Conservation (phyloP, 2,113 vertebrate genomes). For the Ctenomys sociabilis region DNA sequence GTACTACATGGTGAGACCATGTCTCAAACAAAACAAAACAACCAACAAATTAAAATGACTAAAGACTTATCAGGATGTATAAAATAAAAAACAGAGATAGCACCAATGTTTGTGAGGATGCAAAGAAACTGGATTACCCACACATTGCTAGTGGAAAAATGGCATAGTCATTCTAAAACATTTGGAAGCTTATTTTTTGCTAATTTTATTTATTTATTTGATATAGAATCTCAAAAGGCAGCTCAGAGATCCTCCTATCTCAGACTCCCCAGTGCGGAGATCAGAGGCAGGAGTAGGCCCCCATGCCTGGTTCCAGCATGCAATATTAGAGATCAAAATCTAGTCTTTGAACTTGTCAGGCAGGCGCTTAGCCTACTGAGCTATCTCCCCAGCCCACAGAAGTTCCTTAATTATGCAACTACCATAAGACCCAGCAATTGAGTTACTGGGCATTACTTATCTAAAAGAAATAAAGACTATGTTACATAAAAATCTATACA, state of each 20-base stretch:
- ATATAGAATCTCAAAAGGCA: no score
- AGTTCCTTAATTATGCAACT: conserved; percentile 12
- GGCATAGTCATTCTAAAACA: background rate
- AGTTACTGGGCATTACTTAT: background rate
- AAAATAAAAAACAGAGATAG: conserved; percentile 40
- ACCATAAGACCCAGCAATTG: background rate
- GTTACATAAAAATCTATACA: background rate
- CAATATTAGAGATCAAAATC: no score
- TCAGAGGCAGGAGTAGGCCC: no score
- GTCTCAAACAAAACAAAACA: background rate
- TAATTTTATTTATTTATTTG: no score
- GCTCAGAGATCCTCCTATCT: no score
- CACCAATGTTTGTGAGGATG: background rate
- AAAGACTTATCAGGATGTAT: background rate
- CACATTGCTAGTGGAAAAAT: background rate
- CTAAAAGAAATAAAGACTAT: conserved; percentile 9
- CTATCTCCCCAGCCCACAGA: no score
- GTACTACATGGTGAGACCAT: background rate
- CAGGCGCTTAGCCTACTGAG: no score
- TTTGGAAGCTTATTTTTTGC: background rate
- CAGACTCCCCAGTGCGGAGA: no score
- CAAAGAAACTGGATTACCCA: conserved; percentile 1
- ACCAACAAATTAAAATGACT: background rate
- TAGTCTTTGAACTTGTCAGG: no score
- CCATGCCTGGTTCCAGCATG: no score